Conservation (phyloP, 2,113 vertebrate genomes). For the Piaya cayana region DNA sequence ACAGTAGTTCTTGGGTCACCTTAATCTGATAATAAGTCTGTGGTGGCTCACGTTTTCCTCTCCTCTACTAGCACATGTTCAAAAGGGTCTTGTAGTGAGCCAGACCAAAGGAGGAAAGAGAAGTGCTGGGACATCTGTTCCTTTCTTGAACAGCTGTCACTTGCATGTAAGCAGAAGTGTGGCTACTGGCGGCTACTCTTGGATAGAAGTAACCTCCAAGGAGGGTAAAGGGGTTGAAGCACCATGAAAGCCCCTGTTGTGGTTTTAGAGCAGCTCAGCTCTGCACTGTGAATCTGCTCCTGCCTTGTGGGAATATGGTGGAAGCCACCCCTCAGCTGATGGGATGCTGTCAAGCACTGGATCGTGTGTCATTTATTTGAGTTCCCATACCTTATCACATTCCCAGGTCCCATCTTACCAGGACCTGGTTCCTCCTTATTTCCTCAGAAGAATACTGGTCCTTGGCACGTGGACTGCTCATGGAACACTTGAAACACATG, state of each 20-base stretch:
- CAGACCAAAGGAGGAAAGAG: background rate
- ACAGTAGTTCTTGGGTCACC: background rate
- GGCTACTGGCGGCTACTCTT: background rate
- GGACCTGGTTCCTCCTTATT: background rate
- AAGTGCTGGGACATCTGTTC: background rate
- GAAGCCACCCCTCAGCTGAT: background rate
- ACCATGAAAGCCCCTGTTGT: background rate
- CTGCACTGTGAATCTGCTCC: background rate
- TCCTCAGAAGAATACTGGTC: background rate
- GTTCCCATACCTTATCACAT: background rate
- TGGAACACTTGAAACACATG: background rate
- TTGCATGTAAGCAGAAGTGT: background rate
- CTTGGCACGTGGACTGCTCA: background rate
- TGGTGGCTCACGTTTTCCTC: background rate
- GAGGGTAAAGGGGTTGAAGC: background rate
- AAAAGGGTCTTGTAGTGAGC: background rate
- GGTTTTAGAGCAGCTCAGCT: background rate
- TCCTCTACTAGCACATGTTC: background rate
- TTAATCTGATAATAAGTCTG: background rate
- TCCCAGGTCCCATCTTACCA: background rate
- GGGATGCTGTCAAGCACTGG: background rate
- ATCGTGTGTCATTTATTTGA: background rate
- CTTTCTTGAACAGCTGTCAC: background rate
- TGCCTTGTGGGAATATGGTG: background rate
- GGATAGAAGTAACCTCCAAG: background rate